Percentiles rank a stretch among this genome's conserved stretches.
These are phyloP conservation scores for Pomatostomus ruficeps DNA, from an alignment of 2,113 vertebrate species.

Conservation along the genomic window DNA sequence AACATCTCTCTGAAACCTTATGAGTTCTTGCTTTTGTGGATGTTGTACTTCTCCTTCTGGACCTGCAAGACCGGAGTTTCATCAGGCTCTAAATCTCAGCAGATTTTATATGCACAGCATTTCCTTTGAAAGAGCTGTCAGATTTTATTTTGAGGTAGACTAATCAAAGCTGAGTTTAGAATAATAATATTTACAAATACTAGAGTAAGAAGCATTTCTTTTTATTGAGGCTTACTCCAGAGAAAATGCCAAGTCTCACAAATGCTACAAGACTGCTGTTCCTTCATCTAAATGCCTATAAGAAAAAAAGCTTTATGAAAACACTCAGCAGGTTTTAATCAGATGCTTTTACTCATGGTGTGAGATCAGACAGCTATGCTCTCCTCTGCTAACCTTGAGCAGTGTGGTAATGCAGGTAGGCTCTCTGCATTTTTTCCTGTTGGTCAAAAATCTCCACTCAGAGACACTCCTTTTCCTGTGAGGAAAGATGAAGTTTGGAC, in stretches of 20 bases:
- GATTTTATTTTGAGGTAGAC: slow-evolving; percentile 11
- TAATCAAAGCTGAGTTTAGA: slow-evolving; percentile 31
- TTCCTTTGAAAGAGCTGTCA: background rate
- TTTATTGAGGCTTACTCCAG: background rate
- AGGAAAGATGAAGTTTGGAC: background rate
- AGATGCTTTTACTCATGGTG: background rate
- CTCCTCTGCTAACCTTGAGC: background rate
- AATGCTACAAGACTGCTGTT: background rate
- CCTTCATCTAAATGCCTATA: background rate
- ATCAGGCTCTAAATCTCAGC: background rate
- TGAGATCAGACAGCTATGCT: background rate
- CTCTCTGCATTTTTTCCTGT: background rate
- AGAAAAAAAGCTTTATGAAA: background rate
- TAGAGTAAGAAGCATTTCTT: background rate
- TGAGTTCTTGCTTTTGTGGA: background rate
- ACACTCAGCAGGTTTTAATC: background rate
- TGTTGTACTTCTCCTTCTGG: background rate
- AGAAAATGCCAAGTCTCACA: slow-evolving; percentile 14
- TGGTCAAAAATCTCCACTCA: background rate
- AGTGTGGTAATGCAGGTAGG: fast-evolving
- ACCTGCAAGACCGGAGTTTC: background rate
- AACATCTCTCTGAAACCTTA: background rate
- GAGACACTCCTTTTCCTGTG: background rate
- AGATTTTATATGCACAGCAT: background rate
- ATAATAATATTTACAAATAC: slow-evolving; percentile 32